Evolutionary conservation across 2,113 vertebrate species (phyloP), one percentile per base, ranked within the genome.

Genomic region (Hypomesus transpacificus): DNA sequence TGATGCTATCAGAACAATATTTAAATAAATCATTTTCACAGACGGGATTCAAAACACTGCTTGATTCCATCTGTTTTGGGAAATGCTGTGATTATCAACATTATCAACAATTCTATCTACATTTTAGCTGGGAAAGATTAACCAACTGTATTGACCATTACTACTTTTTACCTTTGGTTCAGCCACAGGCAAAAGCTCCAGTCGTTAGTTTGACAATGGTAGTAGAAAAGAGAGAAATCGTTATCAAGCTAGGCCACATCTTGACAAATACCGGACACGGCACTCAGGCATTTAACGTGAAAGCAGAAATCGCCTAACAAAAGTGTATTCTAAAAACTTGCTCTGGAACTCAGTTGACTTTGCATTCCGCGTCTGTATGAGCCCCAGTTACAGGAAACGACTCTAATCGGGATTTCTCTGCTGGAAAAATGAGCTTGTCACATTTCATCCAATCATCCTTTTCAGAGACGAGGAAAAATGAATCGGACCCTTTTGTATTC

Each of bases 21-120:
- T 85, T 74, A 87, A 90, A 86, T 88, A 87, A 91, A 91, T 76
- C 83, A 88, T 90, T 87, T 89, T 88, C 85, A 87, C 85, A 82
- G 83, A 87, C 81, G 83, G 86, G 86, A 86, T 82, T 82, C 75
- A 82, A 84, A 85, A 75, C 82, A 70, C 4, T 65, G 68, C 56
- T 46, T 71, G 68, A 72, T 81, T 69, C 80, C 73, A 77, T 88
- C 80, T 83, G 80, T 88, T 73, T n/a, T 78, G 79, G 24, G 62
- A 20, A 57, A 58, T 76, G 74, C 3, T 70, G 75, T 68, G 77
- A 1, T 0, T 70, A 71, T 51, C n/a, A 17, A 39, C 69, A 62
- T 14, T 3, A 22, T 66, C 39, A 46, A 46, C 39, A 0, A 46
- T 11, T 11, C 39, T 46, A 1, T 46, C 2, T 9, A 46, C 1